phyloP scores from a whole-genome alignment of 2,888 invertebrate species.

The Drosophila fungiperda region DNA sequence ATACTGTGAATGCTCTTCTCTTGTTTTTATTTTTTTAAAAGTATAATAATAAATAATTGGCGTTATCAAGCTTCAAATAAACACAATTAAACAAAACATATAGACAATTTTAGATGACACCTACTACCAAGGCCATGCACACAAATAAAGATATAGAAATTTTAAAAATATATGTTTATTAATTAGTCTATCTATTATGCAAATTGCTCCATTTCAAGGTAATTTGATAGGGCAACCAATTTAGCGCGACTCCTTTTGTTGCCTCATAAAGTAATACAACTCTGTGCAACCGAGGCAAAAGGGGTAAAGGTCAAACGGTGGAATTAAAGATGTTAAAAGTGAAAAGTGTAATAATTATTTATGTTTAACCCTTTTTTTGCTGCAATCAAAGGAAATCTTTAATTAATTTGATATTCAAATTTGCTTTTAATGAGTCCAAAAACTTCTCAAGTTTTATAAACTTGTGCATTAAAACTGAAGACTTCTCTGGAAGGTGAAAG shows the following conservation, averaged over 20 bases:
- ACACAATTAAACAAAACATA: constrained; percentile 14
- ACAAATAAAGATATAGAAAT: not conserved
- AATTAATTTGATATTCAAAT: constrained; percentile 59
- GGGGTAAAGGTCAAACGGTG: constrained; percentile 38
- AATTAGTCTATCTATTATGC: not conserved
- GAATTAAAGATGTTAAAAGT: constrained; percentile 15
- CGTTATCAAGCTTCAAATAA: constrained; percentile 4
- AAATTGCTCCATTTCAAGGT: not conserved
- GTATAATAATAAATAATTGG: constrained; percentile 8
- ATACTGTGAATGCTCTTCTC: constrained; percentile 8
- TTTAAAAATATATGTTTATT: not conserved
- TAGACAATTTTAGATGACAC: constrained; percentile 22
- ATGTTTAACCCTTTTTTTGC: not conserved
- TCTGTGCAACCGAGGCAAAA: not conserved
- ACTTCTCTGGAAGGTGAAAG: constrained; percentile 31
- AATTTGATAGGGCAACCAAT: constrained; percentile 23
- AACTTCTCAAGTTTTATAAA: constrained; percentile 37
- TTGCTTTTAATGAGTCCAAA: constrained; percentile 43
- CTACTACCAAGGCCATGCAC: constrained; percentile 1
- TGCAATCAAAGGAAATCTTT: constrained; percentile 44
- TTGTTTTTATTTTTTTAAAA: not conserved
- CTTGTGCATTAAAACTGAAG: constrained; percentile 37
- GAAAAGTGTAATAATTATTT: constrained; percentile 31
- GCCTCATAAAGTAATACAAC: constrained; percentile 5
- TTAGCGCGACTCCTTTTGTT: constrained; percentile 6